A percentile compares a stretch with the other conserved stretches of the same genome.
phyloP scores from a whole-genome alignment of 2,113 vertebrate genomes.

The Hypomesus transpacificus region DNA sequence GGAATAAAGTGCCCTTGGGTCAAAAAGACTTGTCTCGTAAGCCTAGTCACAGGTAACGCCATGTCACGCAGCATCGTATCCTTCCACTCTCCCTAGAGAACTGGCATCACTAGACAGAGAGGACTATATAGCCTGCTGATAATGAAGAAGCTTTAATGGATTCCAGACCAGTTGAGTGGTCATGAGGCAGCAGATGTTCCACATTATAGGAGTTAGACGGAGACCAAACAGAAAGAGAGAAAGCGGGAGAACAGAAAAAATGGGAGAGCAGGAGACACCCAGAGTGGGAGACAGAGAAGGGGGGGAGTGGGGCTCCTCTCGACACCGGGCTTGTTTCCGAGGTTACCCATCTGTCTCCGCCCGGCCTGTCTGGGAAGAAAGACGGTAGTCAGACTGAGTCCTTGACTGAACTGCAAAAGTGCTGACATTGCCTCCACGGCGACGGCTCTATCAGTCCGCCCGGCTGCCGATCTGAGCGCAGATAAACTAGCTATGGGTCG shows the following conservation, averaged over 20 bases:
- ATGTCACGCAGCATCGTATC: too few relatives aligned
- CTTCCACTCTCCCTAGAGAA: too few relatives aligned
- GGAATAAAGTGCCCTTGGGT: conserved; percentile 7
- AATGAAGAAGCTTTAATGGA: too few relatives aligned
- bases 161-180: too few relatives aligned
- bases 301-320: too few relatives aligned
- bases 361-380: conserved; percentile 18
- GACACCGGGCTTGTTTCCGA: conserved; percentile 14
- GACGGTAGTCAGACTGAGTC: conserved; percentile 33
- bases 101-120: too few relatives aligned
- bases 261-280: not conserved
- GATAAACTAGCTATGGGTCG: conserved; percentile 54
- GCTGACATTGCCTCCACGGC: conserved; percentile 44
- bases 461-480: conserved; percentile 37
- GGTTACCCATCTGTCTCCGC: conserved; percentile 20
- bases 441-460: conserved; percentile 48
- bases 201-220: too few relatives aligned
- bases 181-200: too few relatives aligned
- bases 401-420: conserved; percentile 49
- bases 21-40: not conserved
- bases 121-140: too few relatives aligned
- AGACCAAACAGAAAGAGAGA: too few relatives aligned
- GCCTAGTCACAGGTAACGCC: not conserved
- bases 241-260: too few relatives aligned
- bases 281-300: not conserved